Conservation (phyloP, 2,797 vertebrate species). For the Coregonus sp. region DNA sequence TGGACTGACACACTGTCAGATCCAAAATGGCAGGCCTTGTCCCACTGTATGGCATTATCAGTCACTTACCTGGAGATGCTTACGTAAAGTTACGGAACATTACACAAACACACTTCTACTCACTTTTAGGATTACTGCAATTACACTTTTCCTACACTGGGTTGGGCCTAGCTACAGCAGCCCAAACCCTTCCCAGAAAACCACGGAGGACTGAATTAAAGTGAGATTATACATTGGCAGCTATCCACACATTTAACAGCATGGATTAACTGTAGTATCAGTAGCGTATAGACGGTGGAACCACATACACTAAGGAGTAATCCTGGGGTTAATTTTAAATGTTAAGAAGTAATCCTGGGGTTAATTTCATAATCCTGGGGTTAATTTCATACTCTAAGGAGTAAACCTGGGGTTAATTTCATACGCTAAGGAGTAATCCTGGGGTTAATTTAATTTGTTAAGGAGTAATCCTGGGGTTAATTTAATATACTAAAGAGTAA, state of each 20-base stretch:
- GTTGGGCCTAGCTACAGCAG: background rate
- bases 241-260: background rate
- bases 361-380: too few relatives aligned
- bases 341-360: too few relatives aligned
- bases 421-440: too few relatives aligned
- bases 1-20: conserved; percentile 51
- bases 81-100: conserved; percentile 10
- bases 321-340: too few relatives aligned
- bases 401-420: too few relatives aligned
- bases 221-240: background rate
- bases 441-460: too few relatives aligned
- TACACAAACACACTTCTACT: background rate
- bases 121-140: background rate
- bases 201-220: background rate
- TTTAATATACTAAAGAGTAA: too few relatives aligned
- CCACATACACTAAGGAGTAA: background rate
- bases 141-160: background rate
- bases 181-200: background rate
- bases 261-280: conserved; percentile 1
- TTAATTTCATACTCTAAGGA: too few relatives aligned
- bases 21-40: conserved; percentile 56
- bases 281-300: background rate
- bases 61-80: conserved; percentile 52
- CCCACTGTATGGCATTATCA: conserved; percentile 39
- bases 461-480: too few relatives aligned